Base-by-base conservation (phyloP, 2,113 vertebrate genomes). In the Globicephala melas region DNA sequence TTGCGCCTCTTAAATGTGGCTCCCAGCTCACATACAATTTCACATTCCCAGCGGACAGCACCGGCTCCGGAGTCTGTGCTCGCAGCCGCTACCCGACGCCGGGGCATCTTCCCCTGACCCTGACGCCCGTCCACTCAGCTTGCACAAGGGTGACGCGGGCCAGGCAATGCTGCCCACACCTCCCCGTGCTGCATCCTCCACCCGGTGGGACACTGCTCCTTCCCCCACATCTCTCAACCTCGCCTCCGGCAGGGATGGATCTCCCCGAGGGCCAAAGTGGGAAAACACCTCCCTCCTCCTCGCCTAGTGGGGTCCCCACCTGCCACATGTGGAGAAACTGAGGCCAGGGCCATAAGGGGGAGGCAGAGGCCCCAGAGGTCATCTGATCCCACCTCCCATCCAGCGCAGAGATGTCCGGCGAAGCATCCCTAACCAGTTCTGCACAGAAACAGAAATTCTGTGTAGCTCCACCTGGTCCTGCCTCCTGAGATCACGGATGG, bases 31-130 rank as follows among this genome's bases (percentile, higher is more conserved):
- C 33, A 26, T 89, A 63, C 71, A 44, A 47, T 62, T 3, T 36
- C 23, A 11, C 13, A 25, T 33, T 53, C 60, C 74, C 81, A 9
- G 4, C 3, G 1, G 44, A 62, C 1, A 31, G 33, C 14, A 18
- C 0, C 0, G 1, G 10, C 58, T 50, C 85, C 44, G 44, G 13
- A 47, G 68, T 65, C 31, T 50, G 73, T 6, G n/a, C 21, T 89
- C 21, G 3, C 0, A 13, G 77, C 58, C 15, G 0, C 62, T 60
- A 21, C 28, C 18, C 31, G 1, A 1, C 0, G 26, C 53, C 11
- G 31, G 18, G 13, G 63, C 86, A 50, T 41, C 58, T 14, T 47
- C 65, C 44, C 65, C 23, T 74, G 62, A 36, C 20, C 31, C 58
- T 15, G 31, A 77, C 47, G 25, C 14, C 4, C 26, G 28, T 38